Base-by-base conservation (phyloP, 1,140 invertebrate species). In the Heliothis virescens region DNA sequence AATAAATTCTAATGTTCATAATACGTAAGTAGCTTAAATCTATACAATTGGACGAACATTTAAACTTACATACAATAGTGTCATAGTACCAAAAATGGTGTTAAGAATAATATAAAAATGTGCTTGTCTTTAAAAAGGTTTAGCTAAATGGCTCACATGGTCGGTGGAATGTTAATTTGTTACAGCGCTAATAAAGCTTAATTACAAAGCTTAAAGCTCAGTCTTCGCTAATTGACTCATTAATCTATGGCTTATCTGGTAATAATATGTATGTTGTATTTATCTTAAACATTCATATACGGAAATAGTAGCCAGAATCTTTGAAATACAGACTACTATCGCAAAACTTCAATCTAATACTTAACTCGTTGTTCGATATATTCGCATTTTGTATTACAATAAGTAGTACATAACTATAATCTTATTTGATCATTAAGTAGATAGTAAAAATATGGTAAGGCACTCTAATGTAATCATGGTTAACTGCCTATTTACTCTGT, bases 161-260 rank as follows among this genome's bases (percentile, higher is more conserved):
- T 73, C 71, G 71, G 71, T 73, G 71, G 71, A 73, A 59, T 57
- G 53, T 73, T 73, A n/a, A 16, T 16, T 59, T 41, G 71, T 59
- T 72, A 76, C 29, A 47, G 67, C 47, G n/a, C 48, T 59, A 65
- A 72, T 72, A 78, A 62, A 53, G 18, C 69, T 72, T 53, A 57
- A 50, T 47, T 80, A 69, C 53, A 60, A n/a, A n/a, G 59, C 71
- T 59, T 67, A 74, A 74, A 74, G 55, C 57, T 73, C 53, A 79
- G 55, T 72, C 62, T 79, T 52, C 12, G 65, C 47, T 78, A 67
- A 34, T 65, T 48, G 34, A 65, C 62, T 65, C 16, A 34, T 63
- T 16, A 18, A 57, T 48, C 11, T 65, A 65, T 65, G 62, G 62
- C 62, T 65, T 41, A 65, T 18, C 5, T 65, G 16, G 41, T 48